Evolutionary conservation across 2,797 vertebrate genomes (phyloP).

Genomic region (Natrix natrix): DNA sequence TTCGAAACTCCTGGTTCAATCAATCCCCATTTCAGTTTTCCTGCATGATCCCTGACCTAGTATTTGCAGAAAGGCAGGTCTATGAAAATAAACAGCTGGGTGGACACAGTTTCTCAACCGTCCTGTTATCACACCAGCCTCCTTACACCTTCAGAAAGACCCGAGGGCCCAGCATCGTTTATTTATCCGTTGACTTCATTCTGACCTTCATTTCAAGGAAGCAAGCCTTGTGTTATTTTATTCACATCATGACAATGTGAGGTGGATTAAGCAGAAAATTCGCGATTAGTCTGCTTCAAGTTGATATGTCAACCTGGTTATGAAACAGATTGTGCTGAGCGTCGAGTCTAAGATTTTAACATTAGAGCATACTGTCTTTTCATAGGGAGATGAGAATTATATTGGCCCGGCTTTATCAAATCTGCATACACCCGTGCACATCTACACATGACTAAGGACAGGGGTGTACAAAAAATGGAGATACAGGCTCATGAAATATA

Average conservation of each 20-base stretch:
- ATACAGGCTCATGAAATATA: not conserved
- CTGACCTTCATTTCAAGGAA: not conserved
- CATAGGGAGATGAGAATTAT: not conserved
- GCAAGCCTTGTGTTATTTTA: not conserved
- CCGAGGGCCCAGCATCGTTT: not conserved
- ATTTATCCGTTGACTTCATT: not conserved
- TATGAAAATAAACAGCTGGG: not conserved
- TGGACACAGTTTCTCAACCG: not conserved
- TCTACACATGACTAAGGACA: not conserved
- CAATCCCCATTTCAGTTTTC: not conserved
- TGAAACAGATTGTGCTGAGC: not conserved
- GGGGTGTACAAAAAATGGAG: not conserved
- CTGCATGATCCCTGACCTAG: not conserved
- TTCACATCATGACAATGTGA: not conserved
- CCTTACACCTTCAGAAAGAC: not conserved
- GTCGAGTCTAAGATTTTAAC: not conserved
- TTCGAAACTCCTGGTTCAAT: not conserved
- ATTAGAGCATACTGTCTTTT: not conserved
- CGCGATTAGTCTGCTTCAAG: not conserved
- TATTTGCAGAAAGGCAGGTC: not conserved
- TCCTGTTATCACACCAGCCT: not conserved
- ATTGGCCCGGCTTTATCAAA: not conserved
- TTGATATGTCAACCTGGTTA: not conserved
- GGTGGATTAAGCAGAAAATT: not conserved
- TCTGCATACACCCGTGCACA: not conserved